Evolutionary conservation across 2,113 vertebrate genomes (phyloP).

Genomic region (Amphiprion percula): DNA sequence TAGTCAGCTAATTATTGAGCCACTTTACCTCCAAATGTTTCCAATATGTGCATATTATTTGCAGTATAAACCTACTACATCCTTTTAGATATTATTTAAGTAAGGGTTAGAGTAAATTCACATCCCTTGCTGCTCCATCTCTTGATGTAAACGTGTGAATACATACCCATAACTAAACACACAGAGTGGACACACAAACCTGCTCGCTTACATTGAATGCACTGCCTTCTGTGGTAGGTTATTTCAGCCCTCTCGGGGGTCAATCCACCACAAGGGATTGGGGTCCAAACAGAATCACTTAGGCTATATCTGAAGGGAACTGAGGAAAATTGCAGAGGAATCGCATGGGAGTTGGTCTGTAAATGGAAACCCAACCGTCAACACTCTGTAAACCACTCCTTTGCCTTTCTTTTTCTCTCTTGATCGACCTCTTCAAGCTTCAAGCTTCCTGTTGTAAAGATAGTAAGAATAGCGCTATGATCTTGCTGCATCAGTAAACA

Average conservation of each 20-base stretch:
- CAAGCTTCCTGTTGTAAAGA: background rate
- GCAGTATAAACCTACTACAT: no score
- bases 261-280: constrained; percentile 14
- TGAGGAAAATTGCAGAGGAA: constrained; percentile 38
- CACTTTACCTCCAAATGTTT: no score
- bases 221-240: constrained; percentile 8
- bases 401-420: background rate
- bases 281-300: constrained; percentile 59
- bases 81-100: no score
- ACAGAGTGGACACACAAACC: background rate
- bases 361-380: constrained; percentile 46
- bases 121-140: background rate
- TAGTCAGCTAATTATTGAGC: no score
- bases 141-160: background rate
- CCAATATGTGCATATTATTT: no score
- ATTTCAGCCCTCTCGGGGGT: constrained; percentile 27
- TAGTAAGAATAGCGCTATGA: background rate
- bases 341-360: constrained; percentile 52
- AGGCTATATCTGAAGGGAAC: constrained; percentile 42
- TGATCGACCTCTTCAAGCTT: background rate
- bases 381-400: constrained; percentile 4
- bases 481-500: constrained; percentile 4
- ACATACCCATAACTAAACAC: background rate
- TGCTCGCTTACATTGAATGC: background rate
- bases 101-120: no score